A percentile compares a stretch with the other conserved stretches of the same genome.
phyloP scores from a whole-genome alignment of 2,797 vertebrate genomes.

The Chloroceryle inda region DNA sequence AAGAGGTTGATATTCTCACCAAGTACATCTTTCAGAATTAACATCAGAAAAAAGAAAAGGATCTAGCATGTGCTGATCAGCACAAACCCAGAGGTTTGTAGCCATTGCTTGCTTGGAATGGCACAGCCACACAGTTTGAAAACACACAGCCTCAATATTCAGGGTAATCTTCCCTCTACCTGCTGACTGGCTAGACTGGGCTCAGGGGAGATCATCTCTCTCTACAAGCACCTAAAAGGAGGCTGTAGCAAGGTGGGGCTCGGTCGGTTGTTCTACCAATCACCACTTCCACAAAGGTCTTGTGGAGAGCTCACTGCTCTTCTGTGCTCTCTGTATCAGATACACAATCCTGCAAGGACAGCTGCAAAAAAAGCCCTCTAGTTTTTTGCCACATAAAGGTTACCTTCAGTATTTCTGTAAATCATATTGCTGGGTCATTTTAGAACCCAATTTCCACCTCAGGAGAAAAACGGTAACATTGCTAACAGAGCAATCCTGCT shows the following conservation, averaged over 20 bases:
- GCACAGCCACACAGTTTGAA: neutral
- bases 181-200: neutral
- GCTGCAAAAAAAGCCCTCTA: neutral
- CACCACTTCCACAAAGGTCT: neutral
- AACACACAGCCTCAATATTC: neutral
- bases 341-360: neutral
- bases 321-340: neutral
- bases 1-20: neutral
- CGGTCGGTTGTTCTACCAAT: neutral
- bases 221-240: too few species aligned
- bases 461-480: neutral
- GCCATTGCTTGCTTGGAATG: neutral
- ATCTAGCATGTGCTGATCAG: neutral
- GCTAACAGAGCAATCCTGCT: neutral
- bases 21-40: neutral
- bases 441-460: neutral
- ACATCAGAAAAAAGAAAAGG: neutral
- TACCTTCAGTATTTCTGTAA: neutral
- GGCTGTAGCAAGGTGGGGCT: too few species aligned
- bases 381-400: rapidly evolving
- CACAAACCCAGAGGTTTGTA: neutral
- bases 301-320: neutral
- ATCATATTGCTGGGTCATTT: neutral
- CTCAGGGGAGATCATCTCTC: too few species aligned
- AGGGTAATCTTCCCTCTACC: neutral